Base-by-base conservation (phyloP, 2,113 vertebrate genomes). In the Bombycilla garrulus region DNA sequence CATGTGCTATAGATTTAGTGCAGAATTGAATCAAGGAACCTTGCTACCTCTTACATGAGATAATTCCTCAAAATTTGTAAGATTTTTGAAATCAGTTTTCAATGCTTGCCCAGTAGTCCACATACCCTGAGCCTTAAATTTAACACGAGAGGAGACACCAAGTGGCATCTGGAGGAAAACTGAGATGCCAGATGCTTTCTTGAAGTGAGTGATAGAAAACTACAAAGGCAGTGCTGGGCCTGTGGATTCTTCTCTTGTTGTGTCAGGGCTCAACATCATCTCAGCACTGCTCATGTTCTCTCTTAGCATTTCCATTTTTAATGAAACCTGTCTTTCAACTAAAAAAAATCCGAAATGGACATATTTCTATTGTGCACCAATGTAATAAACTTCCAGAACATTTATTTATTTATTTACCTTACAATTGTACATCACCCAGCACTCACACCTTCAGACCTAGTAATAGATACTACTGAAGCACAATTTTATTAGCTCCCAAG, bases 371-470 rank as follows among this genome's bases (percentile, higher is more conserved):
- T 58, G 14, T 8, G 5, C 17, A 65, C 10, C 24, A 38, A 50
- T 58, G 23, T n/a, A 11, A 9, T 60, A 57, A 76, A 81, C 28
- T 79, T 71, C 26, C 38, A 64, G 40, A 67, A 72, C 12, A 45
- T 17, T 42, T 31, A 25, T 25, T 58, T 71, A 26, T 65, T 62
- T 76, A 15, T 38, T 56, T 89, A 8, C 36, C 6, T 14, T 44
- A 36, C 0, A 0, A 36, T 11, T 67, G 9, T 60, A 64, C 13
- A 66, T 22, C 9, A 4, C 19, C 38, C 47, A 66, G 19, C 21
- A 44, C 33, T 72, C 33, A 86, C 54, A 93, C 21, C 29, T 88
- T 72, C 47, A 58, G 78, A 72, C 47, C 47, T 62, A 48, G 13
- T 54, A 61, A 70, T 33, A 83, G 62, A 61, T 40, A 61, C 7